Evolutionary conservation across 1,140 invertebrate species (phyloP).

Genomic region (Drosophila nannoptera): DNA sequence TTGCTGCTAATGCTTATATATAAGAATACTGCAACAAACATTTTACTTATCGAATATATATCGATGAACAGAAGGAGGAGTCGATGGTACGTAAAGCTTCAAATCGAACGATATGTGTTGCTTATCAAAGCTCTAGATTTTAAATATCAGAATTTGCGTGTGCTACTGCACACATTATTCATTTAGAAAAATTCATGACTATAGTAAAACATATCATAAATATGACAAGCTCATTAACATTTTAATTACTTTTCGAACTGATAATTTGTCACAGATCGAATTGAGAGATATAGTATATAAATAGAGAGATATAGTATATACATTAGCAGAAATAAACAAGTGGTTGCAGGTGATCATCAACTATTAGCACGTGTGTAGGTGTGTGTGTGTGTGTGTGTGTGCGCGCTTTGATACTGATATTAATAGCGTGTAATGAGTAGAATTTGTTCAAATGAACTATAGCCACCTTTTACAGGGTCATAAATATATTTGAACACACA

Average conservation of each 20-base stretch:
- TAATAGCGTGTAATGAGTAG: slow-evolving; percentile 21
- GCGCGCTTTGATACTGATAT: slow-evolving; percentile 6
- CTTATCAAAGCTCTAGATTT: slow-evolving; percentile 1
- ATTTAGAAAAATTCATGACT: not conserved
- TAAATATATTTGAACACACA: slow-evolving; percentile 8
- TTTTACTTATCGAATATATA: slow-evolving; percentile 7
- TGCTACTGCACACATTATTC: slow-evolving; percentile 3
- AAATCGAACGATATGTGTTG: not conserved
- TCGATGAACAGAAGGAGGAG: not conserved
- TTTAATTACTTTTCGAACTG: not conserved
- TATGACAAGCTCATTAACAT: slow-evolving; percentile 1
- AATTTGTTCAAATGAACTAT: slow-evolving; percentile 31
- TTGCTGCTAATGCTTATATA: not conserved
- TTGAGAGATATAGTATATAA: not conserved
- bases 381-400: not conserved
- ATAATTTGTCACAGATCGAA: not conserved
- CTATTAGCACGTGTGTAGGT: no score
- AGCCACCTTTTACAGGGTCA: slow-evolving; percentile 28
- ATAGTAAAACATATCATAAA: not conserved
- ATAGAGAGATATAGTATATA: not conserved
- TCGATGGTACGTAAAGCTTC: not conserved
- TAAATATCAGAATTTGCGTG: slow-evolving; percentile 5
- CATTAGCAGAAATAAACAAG: not conserved
- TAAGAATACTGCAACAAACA: not conserved
- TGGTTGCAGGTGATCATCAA: not conserved